Evolutionary conservation across 2,888 invertebrate genomes (phyloP), one percentile per base, ranked within the genome.

Genomic region (Oligia fasciuncula): DNA sequence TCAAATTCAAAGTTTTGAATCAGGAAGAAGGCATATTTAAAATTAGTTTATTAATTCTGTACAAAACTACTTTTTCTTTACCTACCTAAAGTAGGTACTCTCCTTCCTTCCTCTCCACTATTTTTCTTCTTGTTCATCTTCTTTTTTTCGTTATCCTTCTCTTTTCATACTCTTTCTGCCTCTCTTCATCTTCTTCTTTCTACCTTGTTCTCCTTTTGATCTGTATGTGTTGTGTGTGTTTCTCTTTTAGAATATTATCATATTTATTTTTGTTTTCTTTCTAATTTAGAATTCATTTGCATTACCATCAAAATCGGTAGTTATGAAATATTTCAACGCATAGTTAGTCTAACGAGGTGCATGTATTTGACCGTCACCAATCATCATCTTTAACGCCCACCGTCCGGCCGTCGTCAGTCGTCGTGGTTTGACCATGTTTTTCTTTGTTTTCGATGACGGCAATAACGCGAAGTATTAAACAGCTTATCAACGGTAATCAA

Each of bases 401-500:
- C 35, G 35, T 35, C 35, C 35, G 35, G 2, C 35, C 35, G 35
- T 35, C 35, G 35, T 35, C 35, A 29, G 29, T 29, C 35, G 35
- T 35, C 35, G 35, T 35, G 35, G 4, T 35, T 35, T 35, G 35
- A 35, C 35, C 35, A 35, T 35, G 3, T 35, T 35, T 35, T 35
- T 35, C 35, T 35, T 35, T 35, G 5, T 5, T 17, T 29, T 54
- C 46, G 35, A 68, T 81, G 68, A 29, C 51, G 5, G 43, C 6
- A 23, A 1, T 62, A 68, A 40, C 81, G 68, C 68, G 68, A 81
- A 69, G 68, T 40, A 57, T 63, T 75, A 6, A 19, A n/a, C 9
- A 13, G 29, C 49, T 73, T 77, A 85, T 83, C 73, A 51, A 2
- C 19, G 13, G 1, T 70, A 79, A 81, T 86, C 76, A 79, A 81